Evolutionary conservation across 2,113 vertebrate species (phyloP).

Genomic region (Casuarius casuarius): DNA sequence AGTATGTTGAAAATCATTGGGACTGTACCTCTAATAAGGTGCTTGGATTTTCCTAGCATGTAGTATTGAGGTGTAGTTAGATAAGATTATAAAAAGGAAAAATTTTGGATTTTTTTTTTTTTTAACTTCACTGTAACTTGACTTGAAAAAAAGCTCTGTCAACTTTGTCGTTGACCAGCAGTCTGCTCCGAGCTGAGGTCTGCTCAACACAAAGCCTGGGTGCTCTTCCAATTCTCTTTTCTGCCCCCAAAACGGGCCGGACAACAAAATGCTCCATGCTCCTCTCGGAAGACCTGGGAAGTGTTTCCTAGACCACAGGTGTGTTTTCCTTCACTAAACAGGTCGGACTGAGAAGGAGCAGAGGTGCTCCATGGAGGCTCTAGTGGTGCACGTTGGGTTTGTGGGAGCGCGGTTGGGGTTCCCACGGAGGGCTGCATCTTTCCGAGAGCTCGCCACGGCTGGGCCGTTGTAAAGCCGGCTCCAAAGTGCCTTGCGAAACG

Average conservation of each 20-base stretch:
- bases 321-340: background rate
- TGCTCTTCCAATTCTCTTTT: background rate
- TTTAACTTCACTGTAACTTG: background rate
- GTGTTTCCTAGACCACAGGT: background rate
- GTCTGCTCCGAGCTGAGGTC: background rate
- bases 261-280: background rate
- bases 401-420: fast-evolving
- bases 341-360: background rate
- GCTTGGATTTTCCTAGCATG: background rate
- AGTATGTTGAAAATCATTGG: background rate
- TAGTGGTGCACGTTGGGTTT: background rate
- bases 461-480: background rate
- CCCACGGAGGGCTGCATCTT: slow-evolving; percentile 42
- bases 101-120: background rate
- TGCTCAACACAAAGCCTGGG: background rate
- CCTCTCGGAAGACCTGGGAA: background rate
- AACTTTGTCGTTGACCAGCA: background rate
- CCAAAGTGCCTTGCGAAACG: slow-evolving; percentile 15
- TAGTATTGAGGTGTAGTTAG: background rate
- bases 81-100: background rate
- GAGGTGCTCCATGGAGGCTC: background rate
- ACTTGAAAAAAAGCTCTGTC: background rate
- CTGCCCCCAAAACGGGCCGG: background rate
- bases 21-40: background rate
- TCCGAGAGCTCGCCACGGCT: background rate